Base-by-base conservation (phyloP, 1,140 invertebrate species). In the Geopemphigus sp. region DNA sequence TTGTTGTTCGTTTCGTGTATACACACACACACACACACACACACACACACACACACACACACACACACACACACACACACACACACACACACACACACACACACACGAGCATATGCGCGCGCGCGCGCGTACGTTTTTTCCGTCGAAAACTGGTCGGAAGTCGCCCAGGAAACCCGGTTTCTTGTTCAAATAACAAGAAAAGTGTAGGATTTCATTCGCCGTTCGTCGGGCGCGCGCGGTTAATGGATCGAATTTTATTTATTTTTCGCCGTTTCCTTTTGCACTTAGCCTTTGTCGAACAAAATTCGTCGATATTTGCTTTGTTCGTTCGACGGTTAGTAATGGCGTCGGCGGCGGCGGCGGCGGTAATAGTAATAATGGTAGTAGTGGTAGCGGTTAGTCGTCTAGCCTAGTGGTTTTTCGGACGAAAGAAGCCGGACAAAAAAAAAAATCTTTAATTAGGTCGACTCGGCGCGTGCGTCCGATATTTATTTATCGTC, bases 161-260 rank as follows among this genome's bases (percentile, higher is more conserved):
- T 63, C 22, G 56, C 56, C 56, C 74, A 78, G 74, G 74, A 78
- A 78, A 19, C 74, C 53, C 54, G 73, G 74, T 61, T 78, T 63
- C 74, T 57, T 78, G 74, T 78, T 78, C 74, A 74, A 56, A 74
- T 15, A 74, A 59, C 56, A n/a, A 57, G 56, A 47, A 78, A 63
- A 78, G 74, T 78, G 50, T 78, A 61, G 74, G 74, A 78, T 78
- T 78, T 78, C 74, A 78, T 61, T 63, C 22, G 24, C 29, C 8
- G 32, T 39, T 39, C 8, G 32, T 50, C 57, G 29, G 5, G 15
- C 24, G 57, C 2, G 47, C 22, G 47, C 24, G 8, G 57, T 45
- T 63, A 78, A 78, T 78, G 74, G 74, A 78, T 78, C 32, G 39
- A 63, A 78, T 61, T 63, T 14, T 54, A 26, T 54, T 54, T 11